A percentile compares a stretch with the other conserved stretches of the same genome.
Evolutionary conservation across 2,113 vertebrate species (phyloP).

Genomic region (Rhombomys opimus): DNA sequence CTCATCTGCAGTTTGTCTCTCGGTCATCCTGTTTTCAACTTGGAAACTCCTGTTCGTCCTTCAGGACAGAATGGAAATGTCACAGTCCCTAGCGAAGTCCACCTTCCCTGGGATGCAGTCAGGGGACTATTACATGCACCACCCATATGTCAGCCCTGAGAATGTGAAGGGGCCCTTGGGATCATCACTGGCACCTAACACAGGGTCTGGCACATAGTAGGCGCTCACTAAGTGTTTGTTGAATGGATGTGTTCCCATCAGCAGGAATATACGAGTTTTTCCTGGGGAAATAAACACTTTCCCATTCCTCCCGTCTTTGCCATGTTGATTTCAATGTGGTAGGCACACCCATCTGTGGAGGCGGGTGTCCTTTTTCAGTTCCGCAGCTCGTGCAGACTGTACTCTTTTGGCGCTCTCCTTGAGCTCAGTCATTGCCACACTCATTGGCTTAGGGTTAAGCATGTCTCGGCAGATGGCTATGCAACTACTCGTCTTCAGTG

Average conservation of each 20-base stretch:
- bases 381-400: constrained; percentile 63
- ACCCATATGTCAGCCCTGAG: not conserved
- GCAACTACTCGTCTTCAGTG: constrained; percentile 42
- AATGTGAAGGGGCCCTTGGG: not conserved
- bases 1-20: not conserved
- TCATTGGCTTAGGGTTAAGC: constrained; percentile 79
- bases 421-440: constrained; percentile 39
- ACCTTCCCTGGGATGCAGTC: not conserved
- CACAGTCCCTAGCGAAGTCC: not conserved
- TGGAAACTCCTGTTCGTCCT: constrained; percentile 65
- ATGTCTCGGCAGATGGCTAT: constrained; percentile 82
- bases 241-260: constrained; percentile 69
- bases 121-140: fast-evolving
- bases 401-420: constrained; percentile 58
- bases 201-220: constrained; percentile 75
- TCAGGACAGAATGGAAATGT: constrained; percentile 50
- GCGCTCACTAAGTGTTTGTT: constrained; percentile 74
- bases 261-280: constrained; percentile 60
- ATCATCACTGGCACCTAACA: constrained; percentile 15
- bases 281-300: constrained; percentile 68
- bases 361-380: constrained; percentile 76
- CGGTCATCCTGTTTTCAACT: not conserved
- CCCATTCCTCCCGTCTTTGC: constrained; percentile 75
- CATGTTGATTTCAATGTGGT: constrained; percentile 82
- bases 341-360: constrained; percentile 79